These are phyloP conservation scores for Callimorpha dominula DNA, from an alignment of 2,888 invertebrate species.

Conservation along the genomic window DNA sequence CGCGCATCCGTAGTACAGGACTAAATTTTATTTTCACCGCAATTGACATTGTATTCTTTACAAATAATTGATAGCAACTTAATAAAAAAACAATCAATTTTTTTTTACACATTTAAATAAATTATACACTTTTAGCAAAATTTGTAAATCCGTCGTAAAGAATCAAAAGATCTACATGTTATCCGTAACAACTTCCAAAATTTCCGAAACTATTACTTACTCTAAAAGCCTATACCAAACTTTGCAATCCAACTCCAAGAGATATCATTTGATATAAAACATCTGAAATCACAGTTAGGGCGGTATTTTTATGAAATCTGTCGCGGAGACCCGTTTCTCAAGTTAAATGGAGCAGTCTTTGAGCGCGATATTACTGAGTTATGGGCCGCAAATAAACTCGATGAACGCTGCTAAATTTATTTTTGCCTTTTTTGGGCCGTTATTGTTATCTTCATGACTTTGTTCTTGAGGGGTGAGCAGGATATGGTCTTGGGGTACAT, in stretches of 20 bases:
- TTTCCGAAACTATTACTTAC: constrained; percentile 18
- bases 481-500: constrained; percentile 5
- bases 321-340: constrained; percentile 68
- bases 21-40: too few relatives aligned
- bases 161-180: background rate
- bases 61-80: too few relatives aligned
- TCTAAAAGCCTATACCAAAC: constrained; percentile 20
- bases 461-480: constrained; percentile 23
- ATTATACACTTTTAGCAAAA: background rate
- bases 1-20: too few relatives aligned
- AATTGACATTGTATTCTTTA: too few relatives aligned
- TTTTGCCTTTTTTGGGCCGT: constrained; percentile 24
- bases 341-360: constrained; percentile 73
- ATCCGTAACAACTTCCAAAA: background rate
- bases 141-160: background rate
- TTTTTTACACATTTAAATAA: background rate
- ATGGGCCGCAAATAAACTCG: constrained; percentile 67
- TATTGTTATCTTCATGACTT: constrained; percentile 26
- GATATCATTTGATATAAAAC: constrained; percentile 55
- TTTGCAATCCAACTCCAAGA: constrained; percentile 23
- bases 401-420: constrained; percentile 44
- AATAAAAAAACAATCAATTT: too few relatives aligned
- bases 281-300: constrained; percentile 47
- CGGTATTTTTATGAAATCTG: constrained; percentile 68
- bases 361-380: constrained; percentile 74